These are phyloP conservation scores for Isoperla grammatica DNA, from an alignment of 2,888 invertebrate species.

Conservation along the genomic window DNA sequence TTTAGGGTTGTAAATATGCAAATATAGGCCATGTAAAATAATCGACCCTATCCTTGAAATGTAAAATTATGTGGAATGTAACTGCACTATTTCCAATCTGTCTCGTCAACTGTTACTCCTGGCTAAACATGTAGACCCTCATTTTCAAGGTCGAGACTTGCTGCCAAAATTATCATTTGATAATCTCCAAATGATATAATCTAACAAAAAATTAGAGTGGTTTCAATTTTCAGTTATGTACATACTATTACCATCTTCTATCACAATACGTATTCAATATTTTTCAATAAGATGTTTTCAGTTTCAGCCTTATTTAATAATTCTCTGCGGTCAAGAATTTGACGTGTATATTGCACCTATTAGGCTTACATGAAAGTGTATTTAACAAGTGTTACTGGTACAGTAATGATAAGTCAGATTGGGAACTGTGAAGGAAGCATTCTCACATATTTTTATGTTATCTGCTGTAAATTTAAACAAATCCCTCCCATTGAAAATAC, in stretches of 20 bases:
- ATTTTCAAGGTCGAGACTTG: too few relatives aligned
- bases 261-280: slow-evolving; percentile 19
- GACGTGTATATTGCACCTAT: slow-evolving; percentile 11
- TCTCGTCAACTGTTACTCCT: slow-evolving; percentile 39
- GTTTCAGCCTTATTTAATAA: slow-evolving; percentile 20
- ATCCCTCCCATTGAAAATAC: slow-evolving; percentile 1
- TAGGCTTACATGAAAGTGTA: not conserved
- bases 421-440: slow-evolving; percentile 73
- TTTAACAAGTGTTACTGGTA: slow-evolving; percentile 14
- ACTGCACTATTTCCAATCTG: slow-evolving; percentile 60
- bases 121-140: too few relatives aligned
- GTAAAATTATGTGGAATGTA: slow-evolving; percentile 53
- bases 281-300: slow-evolving; percentile 25
- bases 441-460: slow-evolving; percentile 51
- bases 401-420: slow-evolving; percentile 53
- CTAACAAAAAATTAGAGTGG: not conserved
- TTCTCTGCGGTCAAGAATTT: not conserved
- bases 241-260: slow-evolving; percentile 19
- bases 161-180: too few relatives aligned
- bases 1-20: slow-evolving; percentile 27
- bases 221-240: slow-evolving; percentile 15
- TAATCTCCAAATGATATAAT: not conserved
- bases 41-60: slow-evolving; percentile 26
- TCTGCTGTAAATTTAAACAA: slow-evolving; percentile 6
- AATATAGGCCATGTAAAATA: slow-evolving; percentile 22